phyloP scores from a whole-genome alignment of 2,113 vertebrate genomes.

The Gymnogyps californianus region DNA sequence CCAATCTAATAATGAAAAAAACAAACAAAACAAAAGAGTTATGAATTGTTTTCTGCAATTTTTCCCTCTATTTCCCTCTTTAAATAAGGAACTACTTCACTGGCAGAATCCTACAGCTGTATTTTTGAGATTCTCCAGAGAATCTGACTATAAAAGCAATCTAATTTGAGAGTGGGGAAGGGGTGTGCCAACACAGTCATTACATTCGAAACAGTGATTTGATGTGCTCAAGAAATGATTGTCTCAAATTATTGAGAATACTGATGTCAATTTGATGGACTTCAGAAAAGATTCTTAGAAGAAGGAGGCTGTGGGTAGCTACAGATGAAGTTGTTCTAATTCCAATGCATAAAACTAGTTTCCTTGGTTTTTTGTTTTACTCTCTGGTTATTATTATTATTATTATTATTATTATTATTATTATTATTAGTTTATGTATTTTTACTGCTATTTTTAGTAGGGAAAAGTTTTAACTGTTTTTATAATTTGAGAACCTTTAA shows the following conservation, averaged over 20 bases:
- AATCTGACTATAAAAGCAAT: neutral
- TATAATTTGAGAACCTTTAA: slow-evolving; percentile 69
- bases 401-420: slow-evolving; percentile 56
- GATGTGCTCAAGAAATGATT: neutral
- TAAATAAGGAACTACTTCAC: slow-evolving; percentile 87
- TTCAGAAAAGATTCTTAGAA: slow-evolving; percentile 1
- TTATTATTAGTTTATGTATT: slow-evolving; percentile 76
- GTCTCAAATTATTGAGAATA: neutral
- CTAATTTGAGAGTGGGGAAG: neutral
- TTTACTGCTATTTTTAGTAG: slow-evolving; percentile 75
- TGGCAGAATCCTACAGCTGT: slow-evolving; percentile 70
- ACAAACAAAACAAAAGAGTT: slow-evolving; percentile 70
- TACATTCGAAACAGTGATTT: neutral
- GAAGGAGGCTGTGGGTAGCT: slow-evolving; percentile 61
- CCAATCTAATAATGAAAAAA: slow-evolving; percentile 68
- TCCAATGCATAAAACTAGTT: slow-evolving; percentile 78
- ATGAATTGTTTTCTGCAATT: slow-evolving; percentile 81
- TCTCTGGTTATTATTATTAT: slow-evolving; percentile 60
- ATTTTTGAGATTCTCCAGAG: neutral
- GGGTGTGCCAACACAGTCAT: neutral
- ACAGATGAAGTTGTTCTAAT: slow-evolving; percentile 84
- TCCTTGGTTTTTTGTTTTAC: slow-evolving; percentile 76
- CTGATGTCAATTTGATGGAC: neutral
- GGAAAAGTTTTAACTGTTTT: slow-evolving; percentile 71
- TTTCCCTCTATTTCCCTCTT: slow-evolving; percentile 75